Conservation (phyloP, 2,888 invertebrate genomes). For the Meandrusa payeni region DNA sequence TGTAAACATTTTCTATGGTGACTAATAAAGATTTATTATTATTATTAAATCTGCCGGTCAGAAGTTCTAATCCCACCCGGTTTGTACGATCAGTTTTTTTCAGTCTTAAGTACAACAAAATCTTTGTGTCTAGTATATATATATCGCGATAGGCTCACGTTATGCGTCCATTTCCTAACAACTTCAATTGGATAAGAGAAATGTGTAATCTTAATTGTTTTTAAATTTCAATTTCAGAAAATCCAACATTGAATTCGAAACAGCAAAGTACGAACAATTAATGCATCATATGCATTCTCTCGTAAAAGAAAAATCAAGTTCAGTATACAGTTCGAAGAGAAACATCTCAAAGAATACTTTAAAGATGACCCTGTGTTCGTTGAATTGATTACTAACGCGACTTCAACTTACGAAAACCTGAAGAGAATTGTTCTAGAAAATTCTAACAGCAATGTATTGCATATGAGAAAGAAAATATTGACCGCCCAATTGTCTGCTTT, state of each 20-base stretch:
- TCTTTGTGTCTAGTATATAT: too few species aligned
- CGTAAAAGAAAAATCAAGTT: slow-evolving; percentile 25
- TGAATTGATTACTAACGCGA: slow-evolving; percentile 39
- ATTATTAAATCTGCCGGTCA: too few species aligned
- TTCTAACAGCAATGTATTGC: slow-evolving; percentile 10
- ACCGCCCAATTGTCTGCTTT: slow-evolving; percentile 55
- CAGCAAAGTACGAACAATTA: slow-evolving; percentile 54
- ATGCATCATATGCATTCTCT: slow-evolving; percentile 42
- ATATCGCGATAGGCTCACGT: too few species aligned
- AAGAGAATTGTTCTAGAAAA: slow-evolving; percentile 26
- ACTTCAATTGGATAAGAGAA: too few species aligned
- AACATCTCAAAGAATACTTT: slow-evolving; percentile 34
- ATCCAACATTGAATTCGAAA: slow-evolving; percentile 54
- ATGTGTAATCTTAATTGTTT: slow-evolving; percentile 8
- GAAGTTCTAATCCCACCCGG: too few species aligned
- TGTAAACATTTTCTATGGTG: too few species aligned
- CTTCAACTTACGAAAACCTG: slow-evolving; percentile 39
- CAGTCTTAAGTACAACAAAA: too few species aligned
- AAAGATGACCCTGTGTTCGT: slow-evolving; percentile 39
- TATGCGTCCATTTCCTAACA: too few species aligned
- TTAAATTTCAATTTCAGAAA: slow-evolving; percentile 42
- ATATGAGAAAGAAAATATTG: slow-evolving; percentile 42
- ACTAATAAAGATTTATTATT: too few species aligned
- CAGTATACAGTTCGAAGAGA: slow-evolving; percentile 15
- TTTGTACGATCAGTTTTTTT: too few species aligned